Conservation (phyloP, 2,797 vertebrate genomes). For the Pangasius mekongensis region DNA sequence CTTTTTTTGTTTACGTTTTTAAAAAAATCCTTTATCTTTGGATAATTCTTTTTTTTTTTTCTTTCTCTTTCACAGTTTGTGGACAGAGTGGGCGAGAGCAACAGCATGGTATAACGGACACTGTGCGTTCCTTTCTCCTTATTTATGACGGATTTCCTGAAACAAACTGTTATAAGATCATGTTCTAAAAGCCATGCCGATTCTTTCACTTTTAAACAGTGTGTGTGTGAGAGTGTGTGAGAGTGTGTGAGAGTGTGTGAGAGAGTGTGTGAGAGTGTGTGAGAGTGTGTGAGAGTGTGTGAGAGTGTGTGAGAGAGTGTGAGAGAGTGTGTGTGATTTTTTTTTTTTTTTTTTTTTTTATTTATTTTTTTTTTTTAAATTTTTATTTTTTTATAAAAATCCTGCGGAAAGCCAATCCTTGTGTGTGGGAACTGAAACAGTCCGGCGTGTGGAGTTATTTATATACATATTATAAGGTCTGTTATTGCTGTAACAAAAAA, state of each 20-base stretch:
- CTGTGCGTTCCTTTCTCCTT: constrained; percentile 63
- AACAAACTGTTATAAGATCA: constrained; percentile 48
- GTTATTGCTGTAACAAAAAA: neutral
- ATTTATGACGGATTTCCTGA: constrained; percentile 78
- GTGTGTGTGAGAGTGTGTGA: neutral
- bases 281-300: no score
- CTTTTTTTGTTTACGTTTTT: neutral
- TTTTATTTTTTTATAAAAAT: no score
- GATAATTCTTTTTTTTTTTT: neutral
- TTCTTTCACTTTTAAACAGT: constrained; percentile 5
- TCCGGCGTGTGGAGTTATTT: neutral
- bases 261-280: neutral
- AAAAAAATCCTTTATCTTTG: constrained; percentile 14
- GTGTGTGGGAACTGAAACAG: neutral
- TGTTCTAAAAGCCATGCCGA: constrained; percentile 49
- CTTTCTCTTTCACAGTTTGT: constrained; percentile 82
- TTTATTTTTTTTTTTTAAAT: no score
- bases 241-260: no score
- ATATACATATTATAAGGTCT: neutral
- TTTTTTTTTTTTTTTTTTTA: neutral
- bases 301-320: no score
- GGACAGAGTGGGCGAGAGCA: constrained; percentile 94
- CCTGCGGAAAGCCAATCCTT: neutral
- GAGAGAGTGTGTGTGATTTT: no score
- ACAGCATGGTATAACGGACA: constrained; percentile 94